A percentile compares a stretch with the other conserved stretches of the same genome.
phyloP scores from a whole-genome alignment of 2,797 vertebrate genomes.

The Pantherophis alleghaniensis region DNA sequence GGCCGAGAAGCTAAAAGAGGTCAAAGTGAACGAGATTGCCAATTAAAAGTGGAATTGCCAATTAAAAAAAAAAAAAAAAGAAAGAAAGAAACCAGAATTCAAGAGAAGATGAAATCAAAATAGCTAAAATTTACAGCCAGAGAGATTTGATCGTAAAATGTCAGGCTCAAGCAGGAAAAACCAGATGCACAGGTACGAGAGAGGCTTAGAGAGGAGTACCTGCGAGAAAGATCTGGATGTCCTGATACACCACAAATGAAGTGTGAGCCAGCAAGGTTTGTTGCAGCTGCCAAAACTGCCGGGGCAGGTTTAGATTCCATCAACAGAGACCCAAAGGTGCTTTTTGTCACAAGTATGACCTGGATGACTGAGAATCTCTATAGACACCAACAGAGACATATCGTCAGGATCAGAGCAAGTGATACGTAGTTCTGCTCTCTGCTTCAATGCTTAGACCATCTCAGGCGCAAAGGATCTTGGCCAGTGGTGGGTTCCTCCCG shows the following conservation, averaged over 20 bases:
- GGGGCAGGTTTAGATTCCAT: neutral
- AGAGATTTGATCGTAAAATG: neutral
- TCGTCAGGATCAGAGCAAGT: neutral
- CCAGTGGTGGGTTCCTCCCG: too few relatives aligned
- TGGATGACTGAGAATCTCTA: too few relatives aligned
- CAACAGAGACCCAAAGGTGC: neutral
- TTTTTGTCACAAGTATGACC: too few relatives aligned
- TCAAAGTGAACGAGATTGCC: neutral
- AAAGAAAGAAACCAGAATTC: neutral
- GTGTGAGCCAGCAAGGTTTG: neutral
- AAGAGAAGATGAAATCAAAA: neutral
- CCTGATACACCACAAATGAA: neutral
- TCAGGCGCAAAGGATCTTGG: neutral
- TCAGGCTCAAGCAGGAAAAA: neutral
- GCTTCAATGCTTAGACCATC: neutral
- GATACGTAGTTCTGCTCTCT: neutral
- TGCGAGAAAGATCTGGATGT: neutral
- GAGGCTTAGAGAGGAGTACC: neutral
- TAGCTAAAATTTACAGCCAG: neutral
- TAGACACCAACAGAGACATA: neutral
- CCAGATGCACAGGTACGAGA: neutral
- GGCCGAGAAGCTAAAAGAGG: neutral
- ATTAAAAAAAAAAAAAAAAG: neutral
- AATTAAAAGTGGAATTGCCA: neutral
- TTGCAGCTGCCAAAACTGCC: neutral